Conservation (phyloP, 1,140 invertebrate species). For the Globodera rostochiensis region DNA sequence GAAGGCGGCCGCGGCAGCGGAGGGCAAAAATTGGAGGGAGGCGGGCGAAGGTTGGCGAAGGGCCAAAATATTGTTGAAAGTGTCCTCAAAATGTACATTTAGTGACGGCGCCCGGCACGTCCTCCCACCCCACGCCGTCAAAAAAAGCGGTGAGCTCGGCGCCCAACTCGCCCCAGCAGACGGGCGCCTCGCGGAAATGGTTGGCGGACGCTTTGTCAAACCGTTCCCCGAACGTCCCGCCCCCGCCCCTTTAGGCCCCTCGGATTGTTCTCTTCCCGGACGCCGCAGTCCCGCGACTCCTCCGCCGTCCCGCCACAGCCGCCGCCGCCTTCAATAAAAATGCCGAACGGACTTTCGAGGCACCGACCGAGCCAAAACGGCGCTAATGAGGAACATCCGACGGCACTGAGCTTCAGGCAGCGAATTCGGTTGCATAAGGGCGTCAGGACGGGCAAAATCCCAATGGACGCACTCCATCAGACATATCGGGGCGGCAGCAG, state of each 20-base stretch:
- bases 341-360: not conserved
- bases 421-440: slow-evolving; percentile 44
- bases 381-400: not conserved
- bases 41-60: not conserved
- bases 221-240: not conserved
- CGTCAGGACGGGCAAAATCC: slow-evolving; percentile 42
- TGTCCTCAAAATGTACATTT: too few species aligned
- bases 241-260: not conserved
- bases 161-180: not conserved
- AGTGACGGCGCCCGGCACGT: not conserved
- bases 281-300: not conserved
- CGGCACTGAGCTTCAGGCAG: slow-evolving; percentile 36
- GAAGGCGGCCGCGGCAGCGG: slow-evolving; percentile 13
- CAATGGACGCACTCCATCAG: slow-evolving; percentile 33
- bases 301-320: not conserved
- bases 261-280: not conserved
- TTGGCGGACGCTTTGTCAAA: not conserved
- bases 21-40: slow-evolving; percentile 24
- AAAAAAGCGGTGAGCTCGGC: not conserved
- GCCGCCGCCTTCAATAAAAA: not conserved
- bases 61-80: too few species aligned
- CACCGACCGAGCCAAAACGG: slow-evolving; percentile 8
- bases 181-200: not conserved
- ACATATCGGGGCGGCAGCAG: slow-evolving; percentile 6
- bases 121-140: not conserved